Evolutionary conservation across 53 echinoderm and acorn worm genomes (phyloP).

Genomic region (Glandiceps talaboti): DNA sequence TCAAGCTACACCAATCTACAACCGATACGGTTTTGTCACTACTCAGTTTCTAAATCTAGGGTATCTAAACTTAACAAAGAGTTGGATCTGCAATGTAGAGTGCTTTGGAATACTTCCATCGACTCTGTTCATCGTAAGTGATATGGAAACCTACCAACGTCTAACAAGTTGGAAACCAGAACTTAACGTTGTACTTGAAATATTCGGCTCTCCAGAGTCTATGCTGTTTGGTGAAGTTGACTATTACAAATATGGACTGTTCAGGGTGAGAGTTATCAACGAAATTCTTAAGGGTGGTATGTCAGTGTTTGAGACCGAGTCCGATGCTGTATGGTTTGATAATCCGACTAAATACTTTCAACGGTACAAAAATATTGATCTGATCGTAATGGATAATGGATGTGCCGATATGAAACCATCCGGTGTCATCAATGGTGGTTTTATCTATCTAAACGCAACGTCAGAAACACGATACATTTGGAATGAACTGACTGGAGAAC

Average conservation of each 20-base stretch:
- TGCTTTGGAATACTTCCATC: background rate
- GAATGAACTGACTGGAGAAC: background rate
- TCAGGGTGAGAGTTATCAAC: background rate
- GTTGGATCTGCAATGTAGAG: background rate
- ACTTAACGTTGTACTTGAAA: background rate
- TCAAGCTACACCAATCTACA: too few species aligned
- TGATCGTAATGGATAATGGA: background rate
- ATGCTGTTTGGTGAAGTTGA: background rate
- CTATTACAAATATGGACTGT: too few species aligned
- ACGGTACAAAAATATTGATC: background rate
- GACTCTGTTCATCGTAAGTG: background rate
- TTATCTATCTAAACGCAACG: background rate
- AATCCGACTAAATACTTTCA: background rate
- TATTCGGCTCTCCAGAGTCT: background rate
- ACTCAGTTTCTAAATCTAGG: background rate
- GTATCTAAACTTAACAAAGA: background rate
- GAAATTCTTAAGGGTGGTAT: too few species aligned
- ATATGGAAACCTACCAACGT: background rate
- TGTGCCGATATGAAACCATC: background rate
- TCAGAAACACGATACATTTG: background rate
- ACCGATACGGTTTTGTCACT: background rate
- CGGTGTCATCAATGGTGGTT: background rate
- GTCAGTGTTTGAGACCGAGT: background rate
- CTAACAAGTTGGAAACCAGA: background rate
- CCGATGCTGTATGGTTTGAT: background rate